A percentile compares a stretch with the other conserved stretches of the same genome.
Evolutionary conservation across 1,140 invertebrate species (phyloP).

Genomic region (Musca vetustissima): DNA sequence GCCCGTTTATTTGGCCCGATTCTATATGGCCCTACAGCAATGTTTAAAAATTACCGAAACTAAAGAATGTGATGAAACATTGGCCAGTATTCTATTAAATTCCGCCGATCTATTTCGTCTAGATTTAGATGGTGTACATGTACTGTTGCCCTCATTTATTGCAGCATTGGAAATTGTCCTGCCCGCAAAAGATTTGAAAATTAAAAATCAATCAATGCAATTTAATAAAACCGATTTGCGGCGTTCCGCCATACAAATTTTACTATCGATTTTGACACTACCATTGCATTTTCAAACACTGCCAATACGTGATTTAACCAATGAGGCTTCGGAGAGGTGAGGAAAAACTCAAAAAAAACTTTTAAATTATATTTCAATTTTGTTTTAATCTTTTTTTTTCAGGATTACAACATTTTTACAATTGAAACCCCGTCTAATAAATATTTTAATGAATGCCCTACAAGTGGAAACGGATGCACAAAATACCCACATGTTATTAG

Average conservation of each 20-base stretch:
- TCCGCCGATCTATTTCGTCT: conserved; percentile 80
- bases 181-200: conserved; percentile 73
- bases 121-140: conserved; percentile 90
- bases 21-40: conserved; percentile 89
- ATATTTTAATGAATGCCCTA: conserved; percentile 82
- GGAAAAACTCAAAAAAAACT: neutral
- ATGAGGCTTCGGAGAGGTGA: conserved; percentile 57
- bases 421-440: conserved; percentile 79
- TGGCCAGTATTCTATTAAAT: conserved; percentile 79
- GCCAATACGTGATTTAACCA: conserved; percentile 72
- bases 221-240: conserved; percentile 78
- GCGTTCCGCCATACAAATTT: conserved; percentile 84
- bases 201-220: conserved; percentile 61
- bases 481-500: conserved; percentile 89
- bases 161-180: conserved; percentile 86
- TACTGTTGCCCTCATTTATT: conserved; percentile 86
- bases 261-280: conserved; percentile 85
- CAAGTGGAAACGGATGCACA: conserved; percentile 83
- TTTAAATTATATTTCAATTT: too few species aligned
- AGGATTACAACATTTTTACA: conserved; percentile 72
- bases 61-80: conserved; percentile 70
- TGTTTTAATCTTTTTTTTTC: too few species aligned
- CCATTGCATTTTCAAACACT: conserved; percentile 89
- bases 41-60: conserved; percentile 71
- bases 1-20: conserved; percentile 90